Conservation (phyloP, 1,140 invertebrate species). For the Drosophila equinoxialis region DNA sequence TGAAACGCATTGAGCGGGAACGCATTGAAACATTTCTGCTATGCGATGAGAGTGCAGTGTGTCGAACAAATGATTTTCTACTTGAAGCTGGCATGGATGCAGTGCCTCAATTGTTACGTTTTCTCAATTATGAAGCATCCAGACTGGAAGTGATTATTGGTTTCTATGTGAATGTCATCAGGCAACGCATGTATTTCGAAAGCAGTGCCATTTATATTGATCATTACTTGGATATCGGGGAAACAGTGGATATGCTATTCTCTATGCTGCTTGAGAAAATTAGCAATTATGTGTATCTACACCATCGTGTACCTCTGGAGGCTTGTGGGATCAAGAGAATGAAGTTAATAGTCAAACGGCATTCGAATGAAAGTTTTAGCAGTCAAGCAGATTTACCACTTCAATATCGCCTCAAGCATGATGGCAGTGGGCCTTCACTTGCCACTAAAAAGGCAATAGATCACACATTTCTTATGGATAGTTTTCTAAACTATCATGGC, state of each 20-base stretch:
- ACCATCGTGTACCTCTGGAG: slow-evolving; percentile 38
- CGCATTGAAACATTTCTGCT: slow-evolving; percentile 56
- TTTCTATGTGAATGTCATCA: slow-evolving; percentile 54
- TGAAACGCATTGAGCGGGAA: slow-evolving; percentile 44
- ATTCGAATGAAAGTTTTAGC: slow-evolving; percentile 7
- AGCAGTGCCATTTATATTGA: slow-evolving; percentile 38
- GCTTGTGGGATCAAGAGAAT: slow-evolving; percentile 50
- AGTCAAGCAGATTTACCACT: slow-evolving; percentile 31
- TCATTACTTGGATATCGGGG: slow-evolving; percentile 55
- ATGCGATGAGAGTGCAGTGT: slow-evolving; percentile 48
- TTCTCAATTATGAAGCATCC: slow-evolving; percentile 47
- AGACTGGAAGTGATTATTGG: slow-evolving; percentile 46
- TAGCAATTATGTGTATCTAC: slow-evolving; percentile 41
- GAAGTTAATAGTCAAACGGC: slow-evolving; percentile 48
- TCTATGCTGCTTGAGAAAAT: slow-evolving; percentile 61
- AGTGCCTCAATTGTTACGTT: slow-evolving; percentile 51
- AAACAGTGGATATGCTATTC: slow-evolving; percentile 62
- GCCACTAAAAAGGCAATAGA: background rate
- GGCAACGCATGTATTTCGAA: slow-evolving; percentile 50
- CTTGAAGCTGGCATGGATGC: slow-evolving; percentile 61
- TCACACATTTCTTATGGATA: slow-evolving; percentile 30
- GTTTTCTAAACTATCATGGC: slow-evolving; percentile 33
- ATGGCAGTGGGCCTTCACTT: background rate
- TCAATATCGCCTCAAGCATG: slow-evolving; percentile 53
- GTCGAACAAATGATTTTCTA: slow-evolving; percentile 51